Conservation (phyloP, 2,888 invertebrate genomes). For the Athripsodes cinereus region DNA sequence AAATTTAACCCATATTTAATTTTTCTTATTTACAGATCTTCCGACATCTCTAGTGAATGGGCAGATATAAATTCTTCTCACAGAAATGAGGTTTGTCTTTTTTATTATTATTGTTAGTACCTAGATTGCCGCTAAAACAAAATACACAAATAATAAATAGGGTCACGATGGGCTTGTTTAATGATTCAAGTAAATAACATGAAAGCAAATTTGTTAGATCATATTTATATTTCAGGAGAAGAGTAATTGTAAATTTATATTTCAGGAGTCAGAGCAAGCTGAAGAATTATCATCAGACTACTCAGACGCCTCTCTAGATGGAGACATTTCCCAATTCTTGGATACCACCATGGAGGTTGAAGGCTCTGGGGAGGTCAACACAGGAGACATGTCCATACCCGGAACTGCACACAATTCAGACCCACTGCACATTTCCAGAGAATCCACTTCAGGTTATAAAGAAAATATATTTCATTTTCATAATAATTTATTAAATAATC, state of each 20-base stretch:
- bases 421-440: neutral
- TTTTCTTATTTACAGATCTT: neutral
- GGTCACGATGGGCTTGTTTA: too few relatives aligned
- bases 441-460: neutral
- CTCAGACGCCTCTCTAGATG: constrained; percentile 42
- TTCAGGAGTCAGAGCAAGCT: constrained; percentile 18
- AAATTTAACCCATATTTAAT: too few relatives aligned
- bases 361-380: constrained; percentile 13
- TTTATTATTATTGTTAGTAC: neutral
- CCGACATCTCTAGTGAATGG: neutral
- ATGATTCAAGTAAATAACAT: too few relatives aligned
- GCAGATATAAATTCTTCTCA: neutral
- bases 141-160: too few relatives aligned
- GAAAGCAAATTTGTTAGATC: too few relatives aligned
- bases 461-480: too few relatives aligned
- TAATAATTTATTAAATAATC: too few relatives aligned
- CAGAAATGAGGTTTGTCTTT: neutral
- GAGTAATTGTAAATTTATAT: neutral
- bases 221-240: too few relatives aligned
- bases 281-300: constrained; percentile 36
- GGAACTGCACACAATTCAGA: neutral
- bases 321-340: constrained; percentile 46
- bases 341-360: constrained; percentile 33
- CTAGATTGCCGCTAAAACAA: too few relatives aligned
- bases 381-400: neutral